A percentile compares a stretch with the other conserved stretches of the same genome.
Evolutionary conservation across 1,140 invertebrate genomes (phyloP).

Genomic region (Ganaspis sp.): DNA sequence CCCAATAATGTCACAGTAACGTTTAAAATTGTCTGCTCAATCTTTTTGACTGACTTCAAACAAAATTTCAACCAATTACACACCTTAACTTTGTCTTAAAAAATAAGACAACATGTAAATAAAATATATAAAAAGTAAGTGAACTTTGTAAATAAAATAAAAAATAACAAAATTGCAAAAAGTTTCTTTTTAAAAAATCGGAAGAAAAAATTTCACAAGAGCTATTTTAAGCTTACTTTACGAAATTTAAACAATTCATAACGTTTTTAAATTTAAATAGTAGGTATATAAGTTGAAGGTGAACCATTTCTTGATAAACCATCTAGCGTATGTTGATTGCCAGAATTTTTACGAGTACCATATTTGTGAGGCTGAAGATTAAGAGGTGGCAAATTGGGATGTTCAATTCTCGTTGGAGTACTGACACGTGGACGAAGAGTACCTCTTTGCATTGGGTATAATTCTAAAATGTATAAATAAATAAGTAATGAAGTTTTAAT

Average conservation of each 20-base stretch:
- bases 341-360: slow-evolving; percentile 76
- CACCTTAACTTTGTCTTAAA: slow-evolving; percentile 14
- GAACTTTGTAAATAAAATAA: too few species aligned
- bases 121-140: too few species aligned
- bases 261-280: slow-evolving; percentile 61
- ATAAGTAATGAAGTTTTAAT: background rate
- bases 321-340: slow-evolving; percentile 80
- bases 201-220: slow-evolving; percentile 28
- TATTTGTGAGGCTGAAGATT: slow-evolving; percentile 82
- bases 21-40: too few species aligned
- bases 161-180: too few species aligned
- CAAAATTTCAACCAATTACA: slow-evolving; percentile 4
- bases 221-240: background rate
- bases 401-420: slow-evolving; percentile 86
- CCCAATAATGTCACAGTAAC: background rate
- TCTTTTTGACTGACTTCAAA: too few species aligned
- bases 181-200: background rate
- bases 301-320: slow-evolving; percentile 71
- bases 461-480: slow-evolving; percentile 48
- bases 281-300: slow-evolving; percentile 69
- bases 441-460: slow-evolving; percentile 59
- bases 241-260: slow-evolving; percentile 23
- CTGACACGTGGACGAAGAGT: slow-evolving; percentile 80
- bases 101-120: slow-evolving; percentile 23
- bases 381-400: slow-evolving; percentile 86